Conservation (phyloP, 2,888 invertebrate species). For the Xiphydria camelus region DNA sequence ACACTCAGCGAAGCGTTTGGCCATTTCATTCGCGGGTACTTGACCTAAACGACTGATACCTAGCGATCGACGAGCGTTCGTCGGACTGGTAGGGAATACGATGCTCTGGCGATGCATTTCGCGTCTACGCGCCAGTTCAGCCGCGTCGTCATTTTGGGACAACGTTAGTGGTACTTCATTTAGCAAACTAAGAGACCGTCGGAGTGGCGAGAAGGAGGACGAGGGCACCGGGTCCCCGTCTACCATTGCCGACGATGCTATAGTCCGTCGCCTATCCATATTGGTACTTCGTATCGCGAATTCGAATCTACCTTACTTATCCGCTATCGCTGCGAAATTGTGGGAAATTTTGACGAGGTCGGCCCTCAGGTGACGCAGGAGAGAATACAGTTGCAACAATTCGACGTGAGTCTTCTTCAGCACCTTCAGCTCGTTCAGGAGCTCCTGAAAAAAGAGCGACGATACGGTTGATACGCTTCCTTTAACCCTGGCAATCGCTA, state of each 20-base stretch:
- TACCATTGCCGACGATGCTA: not conserved
- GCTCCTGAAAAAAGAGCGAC: slow-evolving; percentile 17
- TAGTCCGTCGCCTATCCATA: not conserved
- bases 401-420: slow-evolving; percentile 26
- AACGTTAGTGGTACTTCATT: slow-evolving; percentile 5
- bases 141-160: slow-evolving; percentile 45
- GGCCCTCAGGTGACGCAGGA: slow-evolving; percentile 26
- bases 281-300: slow-evolving; percentile 28
- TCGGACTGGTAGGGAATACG: not conserved
- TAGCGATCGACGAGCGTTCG: slow-evolving; percentile 33
- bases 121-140: slow-evolving; percentile 31
- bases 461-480: slow-evolving; percentile 7
- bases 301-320: slow-evolving; percentile 7
- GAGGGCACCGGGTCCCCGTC: too few relatives aligned
- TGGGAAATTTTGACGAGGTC: slow-evolving; percentile 33
- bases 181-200: too few relatives aligned
- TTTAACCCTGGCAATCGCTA: too few relatives aligned
- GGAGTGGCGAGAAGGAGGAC: too few relatives aligned
- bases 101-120: not conserved
- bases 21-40: slow-evolving; percentile 36
- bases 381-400: slow-evolving; percentile 26
- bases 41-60: slow-evolving; percentile 30
- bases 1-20: slow-evolving; percentile 42
- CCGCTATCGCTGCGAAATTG: slow-evolving; percentile 15
- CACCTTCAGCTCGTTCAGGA: slow-evolving; percentile 19